phyloP scores from a whole-genome alignment of 2,888 invertebrate genomes.

The Bimastos eiseni region DNA sequence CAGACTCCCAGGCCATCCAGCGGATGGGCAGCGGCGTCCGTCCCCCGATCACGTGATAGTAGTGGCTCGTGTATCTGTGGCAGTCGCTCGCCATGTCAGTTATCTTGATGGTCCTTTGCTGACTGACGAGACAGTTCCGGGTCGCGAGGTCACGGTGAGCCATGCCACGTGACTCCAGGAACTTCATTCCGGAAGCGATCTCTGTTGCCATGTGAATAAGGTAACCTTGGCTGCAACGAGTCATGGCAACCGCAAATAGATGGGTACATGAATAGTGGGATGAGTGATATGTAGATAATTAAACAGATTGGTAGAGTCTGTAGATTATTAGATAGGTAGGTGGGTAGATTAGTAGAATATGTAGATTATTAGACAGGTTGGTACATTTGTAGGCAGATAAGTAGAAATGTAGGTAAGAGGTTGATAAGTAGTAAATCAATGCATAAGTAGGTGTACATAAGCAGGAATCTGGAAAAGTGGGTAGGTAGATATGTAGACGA shows the following conservation, averaged over 20 bases:
- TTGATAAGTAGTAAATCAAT: no score
- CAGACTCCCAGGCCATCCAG: conserved; percentile 88
- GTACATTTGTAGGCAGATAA: no score
- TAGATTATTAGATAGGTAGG: no score
- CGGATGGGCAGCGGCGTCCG: conserved; percentile 84
- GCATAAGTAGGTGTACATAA: no score
- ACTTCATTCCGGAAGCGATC: conserved; percentile 22
- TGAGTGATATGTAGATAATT: not conserved
- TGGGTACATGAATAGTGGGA: not conserved
- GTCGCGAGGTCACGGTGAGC: conserved; percentile 22
- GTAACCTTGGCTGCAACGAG: conserved; percentile 16
- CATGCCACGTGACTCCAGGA: not conserved
- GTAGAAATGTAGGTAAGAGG: no score
- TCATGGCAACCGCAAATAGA: not conserved
- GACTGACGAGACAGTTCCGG: conserved; percentile 18
- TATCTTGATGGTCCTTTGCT: not conserved
- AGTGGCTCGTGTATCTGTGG: not conserved
- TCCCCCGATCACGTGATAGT: conserved; percentile 75
- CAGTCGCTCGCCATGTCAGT: conserved; percentile 10
- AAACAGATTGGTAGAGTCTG: no score
- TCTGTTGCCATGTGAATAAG: conserved; percentile 25
- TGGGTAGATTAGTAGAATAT: no score
- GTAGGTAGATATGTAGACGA: no score
- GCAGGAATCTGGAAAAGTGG: no score
- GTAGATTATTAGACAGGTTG: no score